Percentiles rank a stretch among this genome's conserved stretches.
phyloP scores from a whole-genome alignment of 1,140 invertebrate genomes.

The Nylanderia fulva region DNA sequence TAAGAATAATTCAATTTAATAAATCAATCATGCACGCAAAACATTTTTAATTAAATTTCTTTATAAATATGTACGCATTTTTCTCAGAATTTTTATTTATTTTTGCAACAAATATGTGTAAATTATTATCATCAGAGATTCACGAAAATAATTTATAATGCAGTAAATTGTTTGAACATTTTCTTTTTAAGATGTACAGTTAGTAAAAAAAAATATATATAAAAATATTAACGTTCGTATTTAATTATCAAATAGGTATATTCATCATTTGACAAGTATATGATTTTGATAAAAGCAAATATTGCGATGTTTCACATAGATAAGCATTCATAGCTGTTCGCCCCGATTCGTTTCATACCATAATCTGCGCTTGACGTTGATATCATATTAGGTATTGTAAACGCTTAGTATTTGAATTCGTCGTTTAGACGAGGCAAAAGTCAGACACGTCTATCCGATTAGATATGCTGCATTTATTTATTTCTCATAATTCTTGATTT shows the following conservation, averaged over 20 bases:
- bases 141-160: neutral
- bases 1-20: conserved; percentile 19
- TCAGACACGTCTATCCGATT: conserved; percentile 56
- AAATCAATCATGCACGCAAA: neutral
- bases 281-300: neutral
- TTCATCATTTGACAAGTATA: neutral
- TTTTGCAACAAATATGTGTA: neutral
- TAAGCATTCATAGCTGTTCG: neutral
- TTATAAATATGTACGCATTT: neutral
- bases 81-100: neutral
- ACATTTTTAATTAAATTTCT: conserved; percentile 29
- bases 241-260: conserved; percentile 30
- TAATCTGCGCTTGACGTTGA: conserved; percentile 70
- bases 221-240: neutral
- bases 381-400: conserved; percentile 75
- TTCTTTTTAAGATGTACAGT: neutral
- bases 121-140: neutral
- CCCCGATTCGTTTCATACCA: neutral
- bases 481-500: conserved; percentile 41
- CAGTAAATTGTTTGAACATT: neutral
- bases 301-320: neutral
- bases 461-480: conserved; percentile 55
- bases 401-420: conserved; percentile 63
- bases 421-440: conserved; percentile 49
- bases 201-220: neutral